Evolutionary conservation across 1,140 invertebrate species (phyloP).

Genomic region (Orius insidiosus): DNA sequence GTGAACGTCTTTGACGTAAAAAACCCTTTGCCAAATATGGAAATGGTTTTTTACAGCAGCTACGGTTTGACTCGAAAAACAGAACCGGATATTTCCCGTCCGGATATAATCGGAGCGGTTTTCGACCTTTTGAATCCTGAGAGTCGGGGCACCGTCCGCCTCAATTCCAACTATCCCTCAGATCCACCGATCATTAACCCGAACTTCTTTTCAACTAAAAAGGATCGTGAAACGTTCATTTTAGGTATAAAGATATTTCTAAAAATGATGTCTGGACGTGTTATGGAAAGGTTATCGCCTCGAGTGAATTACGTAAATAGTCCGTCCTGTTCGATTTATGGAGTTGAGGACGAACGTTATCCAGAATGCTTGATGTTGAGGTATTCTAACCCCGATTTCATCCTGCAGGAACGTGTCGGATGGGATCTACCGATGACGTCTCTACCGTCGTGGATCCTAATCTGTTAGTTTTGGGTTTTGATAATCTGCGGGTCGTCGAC

Average conservation of each 20-base stretch:
- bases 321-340: not conserved
- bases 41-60: too few species aligned
- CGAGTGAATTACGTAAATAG: not conserved
- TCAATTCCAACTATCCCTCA: not conserved
- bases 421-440: constrained; percentile 31
- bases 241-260: not conserved
- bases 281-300: not conserved
- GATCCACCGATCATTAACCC: constrained; percentile 7
- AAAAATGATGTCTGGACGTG: not conserved
- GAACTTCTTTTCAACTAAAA: not conserved
- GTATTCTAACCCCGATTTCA: constrained; percentile 34
- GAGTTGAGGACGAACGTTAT: not conserved
- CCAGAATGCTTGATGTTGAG: not conserved
- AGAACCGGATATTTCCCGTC: too few species aligned
- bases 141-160: not conserved
- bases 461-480: constrained; percentile 24
- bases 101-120: too few species aligned
- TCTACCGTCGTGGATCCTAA: constrained; percentile 32
- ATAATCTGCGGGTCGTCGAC: constrained; percentile 26
- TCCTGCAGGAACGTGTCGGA: constrained; percentile 41
- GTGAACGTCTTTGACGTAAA: not conserved
- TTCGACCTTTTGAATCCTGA: not conserved
- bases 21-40: too few species aligned
- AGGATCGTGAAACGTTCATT: not conserved
- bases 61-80: too few species aligned